phyloP scores from a whole-genome alignment of 2,797 vertebrate genomes.

The Enteromius anoplus region DNA sequence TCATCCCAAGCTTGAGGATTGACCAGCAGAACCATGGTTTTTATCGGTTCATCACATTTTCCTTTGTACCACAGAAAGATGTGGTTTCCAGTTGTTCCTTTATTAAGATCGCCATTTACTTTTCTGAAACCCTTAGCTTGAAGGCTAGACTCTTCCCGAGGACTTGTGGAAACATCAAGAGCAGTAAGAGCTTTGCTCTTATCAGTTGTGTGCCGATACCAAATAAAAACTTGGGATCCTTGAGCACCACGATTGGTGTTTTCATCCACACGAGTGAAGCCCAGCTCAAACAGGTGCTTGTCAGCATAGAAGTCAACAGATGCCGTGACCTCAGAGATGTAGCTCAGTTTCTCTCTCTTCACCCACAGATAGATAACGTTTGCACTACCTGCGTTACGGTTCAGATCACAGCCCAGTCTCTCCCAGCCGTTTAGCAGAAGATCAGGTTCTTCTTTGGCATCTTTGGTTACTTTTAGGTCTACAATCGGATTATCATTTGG shows the following conservation, averaged over 20 bases:
- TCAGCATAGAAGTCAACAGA: background rate
- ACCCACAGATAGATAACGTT: conserved; percentile 31
- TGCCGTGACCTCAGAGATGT: conserved; percentile 18
- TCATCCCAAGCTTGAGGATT: background rate
- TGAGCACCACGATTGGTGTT: conserved; percentile 10
- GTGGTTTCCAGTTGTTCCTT: too few species aligned
- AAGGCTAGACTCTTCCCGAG: too few species aligned
- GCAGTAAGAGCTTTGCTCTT: conserved; percentile 16
- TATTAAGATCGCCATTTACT: too few species aligned
- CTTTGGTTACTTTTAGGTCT: conserved; percentile 1
- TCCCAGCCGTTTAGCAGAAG: conserved; percentile 32
- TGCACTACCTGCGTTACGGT: conserved; percentile 1
- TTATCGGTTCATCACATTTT: background rate
- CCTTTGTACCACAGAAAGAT: too few species aligned
- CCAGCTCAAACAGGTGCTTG: conserved; percentile 18
- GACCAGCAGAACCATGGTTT: background rate
- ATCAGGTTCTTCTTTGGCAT: conserved; percentile 13
- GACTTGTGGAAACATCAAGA: conserved; percentile 12
- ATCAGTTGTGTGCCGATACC: conserved; percentile 36
- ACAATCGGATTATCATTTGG: conserved; percentile 30
- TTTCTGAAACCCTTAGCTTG: too few species aligned
- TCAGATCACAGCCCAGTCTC: conserved; percentile 42
- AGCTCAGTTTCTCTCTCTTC: conserved; percentile 33
- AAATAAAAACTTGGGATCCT: conserved; percentile 5
- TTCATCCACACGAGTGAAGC: conserved; percentile 45